Evolutionary conservation across 1,140 invertebrate species (phyloP), one percentile per base, ranked within the genome.

Genomic region (Paramacrobiotus metropolitanus): DNA sequence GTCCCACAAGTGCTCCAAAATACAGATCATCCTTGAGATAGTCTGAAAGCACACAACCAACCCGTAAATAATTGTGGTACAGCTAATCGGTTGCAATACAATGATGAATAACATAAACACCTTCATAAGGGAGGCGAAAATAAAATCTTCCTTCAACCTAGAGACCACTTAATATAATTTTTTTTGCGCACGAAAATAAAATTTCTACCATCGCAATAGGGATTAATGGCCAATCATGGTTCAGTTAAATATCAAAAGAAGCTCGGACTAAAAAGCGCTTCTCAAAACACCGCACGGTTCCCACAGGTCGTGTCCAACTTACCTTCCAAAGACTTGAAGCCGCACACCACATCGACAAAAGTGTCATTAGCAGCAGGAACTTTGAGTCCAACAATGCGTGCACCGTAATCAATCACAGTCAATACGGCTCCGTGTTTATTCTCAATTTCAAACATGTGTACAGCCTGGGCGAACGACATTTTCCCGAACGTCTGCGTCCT

Each of bases 1-100:
- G 76, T 2, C 92, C 92, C 40, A 95, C 75, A 0, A 86, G 83
- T 0, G 84, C 82, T 9, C 92, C 92, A 68, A 94, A 83, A 68
- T 92, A 90, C 28, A 66, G 64, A 3, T 61, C 60, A 29, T 71
- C 63, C 9, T 63, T 62, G 30, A 71, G 65, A 65, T 75, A 75
- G 18, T 65, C 74, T 72, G 64, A 9, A 64, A 64, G 20, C n/a
- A n/a, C 62, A 59, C 60, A 59, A 59, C 63, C 31, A 40, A 44
- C 3, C 48, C 48, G 3, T 9, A 62, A 62, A 63, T 15, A 4
- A 63, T n/a, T n/a, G n/a, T n/a, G n/a, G n/a, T n/a, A n/a, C n/a
- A n/a, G n/a, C n/a, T n/a, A n/a, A n/a, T n/a, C n/a, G n/a, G n/a
- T n/a, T n/a, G n/a, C n/a, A n/a, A n/a, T n/a, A n/a, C n/a, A n/a